A percentile compares a stretch with the other conserved stretches of the same genome.
phyloP scores from a whole-genome alignment of 2,113 vertebrate species.

The Silurus meridionalis region DNA sequence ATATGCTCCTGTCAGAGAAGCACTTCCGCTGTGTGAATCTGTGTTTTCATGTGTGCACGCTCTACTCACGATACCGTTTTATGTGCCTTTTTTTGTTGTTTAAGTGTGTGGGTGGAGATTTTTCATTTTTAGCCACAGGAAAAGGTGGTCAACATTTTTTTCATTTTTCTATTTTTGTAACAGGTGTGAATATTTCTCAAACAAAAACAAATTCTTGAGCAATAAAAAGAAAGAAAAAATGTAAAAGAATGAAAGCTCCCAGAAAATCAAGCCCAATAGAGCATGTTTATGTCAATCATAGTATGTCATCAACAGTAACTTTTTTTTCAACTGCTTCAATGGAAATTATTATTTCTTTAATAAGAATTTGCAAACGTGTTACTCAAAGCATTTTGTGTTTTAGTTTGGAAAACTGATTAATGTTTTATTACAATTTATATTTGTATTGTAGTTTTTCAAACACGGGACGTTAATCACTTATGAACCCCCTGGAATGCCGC shows the following conservation, averaged over 20 bases:
- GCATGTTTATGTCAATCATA: not conserved
- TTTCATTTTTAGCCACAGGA: conserved; percentile 48
- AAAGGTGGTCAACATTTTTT: conserved; percentile 16
- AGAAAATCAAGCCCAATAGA: not conserved
- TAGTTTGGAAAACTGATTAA: not conserved
- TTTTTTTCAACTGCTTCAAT: not conserved
- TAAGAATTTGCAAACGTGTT: not conserved
- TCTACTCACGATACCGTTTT: conserved; percentile 5
- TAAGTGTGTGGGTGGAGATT: conserved; percentile 27
- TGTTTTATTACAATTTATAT: not conserved
- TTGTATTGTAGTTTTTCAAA: not conserved
- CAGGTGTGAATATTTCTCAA: conserved; percentile 24
- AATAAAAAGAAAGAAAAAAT: not conserved
- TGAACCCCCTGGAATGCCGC: not conserved
- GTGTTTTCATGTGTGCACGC: conserved; percentile 15
- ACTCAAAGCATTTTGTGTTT: not conserved
- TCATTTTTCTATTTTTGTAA: conserved; percentile 3
- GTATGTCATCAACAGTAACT: not conserved
- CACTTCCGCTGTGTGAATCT: not conserved
- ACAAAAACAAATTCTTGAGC: not conserved
- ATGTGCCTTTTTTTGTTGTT: not conserved
- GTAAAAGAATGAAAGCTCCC: no score
- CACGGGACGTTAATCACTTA: not conserved
- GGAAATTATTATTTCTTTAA: not conserved
- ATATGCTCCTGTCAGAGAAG: conserved; percentile 5